Evolutionary conservation across 2,797 vertebrate genomes (phyloP).

Genomic region (Oophaga sylvatica): DNA sequence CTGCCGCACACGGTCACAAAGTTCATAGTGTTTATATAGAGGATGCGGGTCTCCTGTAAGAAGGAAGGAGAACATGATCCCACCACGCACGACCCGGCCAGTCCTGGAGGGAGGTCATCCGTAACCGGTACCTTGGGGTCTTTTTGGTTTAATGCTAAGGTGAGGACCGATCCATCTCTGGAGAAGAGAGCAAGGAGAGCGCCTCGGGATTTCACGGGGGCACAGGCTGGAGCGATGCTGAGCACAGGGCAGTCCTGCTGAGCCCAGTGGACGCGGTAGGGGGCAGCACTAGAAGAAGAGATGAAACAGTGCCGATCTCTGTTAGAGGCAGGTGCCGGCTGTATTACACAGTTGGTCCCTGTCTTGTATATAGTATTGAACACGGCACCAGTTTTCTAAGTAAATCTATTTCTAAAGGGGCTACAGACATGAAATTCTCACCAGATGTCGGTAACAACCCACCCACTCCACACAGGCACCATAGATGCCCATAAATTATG

Average conservation of each 20-base stretch:
- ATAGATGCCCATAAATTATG: no score
- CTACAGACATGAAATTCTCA: no score
- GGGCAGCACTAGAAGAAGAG: constrained; percentile 71
- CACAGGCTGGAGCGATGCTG: constrained; percentile 78
- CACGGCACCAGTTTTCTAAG: no score
- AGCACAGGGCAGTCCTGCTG: constrained; percentile 79
- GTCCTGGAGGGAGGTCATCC: neutral
- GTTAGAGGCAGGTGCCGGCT: no score
- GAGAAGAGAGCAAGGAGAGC: constrained; percentile 85
- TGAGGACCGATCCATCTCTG: constrained; percentile 84
- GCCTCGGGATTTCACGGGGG: constrained; percentile 87
- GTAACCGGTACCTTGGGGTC: constrained; percentile 80
- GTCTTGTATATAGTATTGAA: no score
- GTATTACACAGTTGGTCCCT: no score
- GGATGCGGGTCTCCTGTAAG: constrained; percentile 86
- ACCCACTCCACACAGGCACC: no score
- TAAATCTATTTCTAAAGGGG: no score
- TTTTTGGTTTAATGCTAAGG: constrained; percentile 88
- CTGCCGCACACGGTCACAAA: constrained; percentile 82
- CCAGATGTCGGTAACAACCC: no score
- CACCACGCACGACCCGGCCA: neutral
- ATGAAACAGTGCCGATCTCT: no score
- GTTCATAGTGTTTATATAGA: constrained; percentile 89
- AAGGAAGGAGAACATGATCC: constrained; percentile 36
- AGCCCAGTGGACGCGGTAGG: constrained; percentile 80